These are phyloP conservation scores for Diplodus sargus DNA, from an alignment of 2,797 vertebrate genomes.

Conservation along the genomic window DNA sequence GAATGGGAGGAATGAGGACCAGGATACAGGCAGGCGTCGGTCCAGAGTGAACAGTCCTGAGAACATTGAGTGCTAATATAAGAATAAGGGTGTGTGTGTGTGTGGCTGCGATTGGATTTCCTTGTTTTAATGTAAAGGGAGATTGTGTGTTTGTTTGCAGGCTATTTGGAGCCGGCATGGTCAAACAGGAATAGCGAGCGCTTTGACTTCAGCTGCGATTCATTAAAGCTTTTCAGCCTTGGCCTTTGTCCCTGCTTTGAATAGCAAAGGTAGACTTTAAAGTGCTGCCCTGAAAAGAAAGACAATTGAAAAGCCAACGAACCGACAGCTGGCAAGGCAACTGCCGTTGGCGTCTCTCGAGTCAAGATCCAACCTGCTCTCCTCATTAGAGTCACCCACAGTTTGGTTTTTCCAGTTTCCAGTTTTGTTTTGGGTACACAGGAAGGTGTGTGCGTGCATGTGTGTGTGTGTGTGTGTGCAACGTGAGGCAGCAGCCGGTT, in stretches of 20 bases:
- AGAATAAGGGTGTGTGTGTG: conserved; percentile 22
- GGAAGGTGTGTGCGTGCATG: conserved; percentile 14
- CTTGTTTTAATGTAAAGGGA: conserved; percentile 6
- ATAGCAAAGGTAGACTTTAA: conserved; percentile 49
- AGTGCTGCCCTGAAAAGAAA: conserved; percentile 23
- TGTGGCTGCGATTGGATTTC: not conserved
- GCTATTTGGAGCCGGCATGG: conserved; percentile 19
- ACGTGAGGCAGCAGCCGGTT: conserved; percentile 15
- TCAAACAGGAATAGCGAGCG: conserved; percentile 49
- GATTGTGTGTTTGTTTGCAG: conserved; percentile 34
- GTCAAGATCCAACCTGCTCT: conserved; percentile 68
- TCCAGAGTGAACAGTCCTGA: not conserved
- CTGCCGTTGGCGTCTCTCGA: conserved; percentile 7
- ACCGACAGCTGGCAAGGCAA: conserved; percentile 48
- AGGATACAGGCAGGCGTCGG: not conserved
- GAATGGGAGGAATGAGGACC: conserved; percentile 59
- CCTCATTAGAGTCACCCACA: not conserved
- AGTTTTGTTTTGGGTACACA: conserved; percentile 61
- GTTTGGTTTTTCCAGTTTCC: conserved; percentile 66
- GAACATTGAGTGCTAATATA: conserved; percentile 32
- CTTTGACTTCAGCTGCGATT: conserved; percentile 35
- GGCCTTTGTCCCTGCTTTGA: conserved; percentile 65
- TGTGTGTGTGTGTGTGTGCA: conserved; percentile 13
- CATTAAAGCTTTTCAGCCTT: conserved; percentile 39
- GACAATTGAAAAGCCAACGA: conserved; percentile 22